Evolutionary conservation across 1,140 invertebrate genomes (phyloP).

Genomic region (Riptortus pedestris): DNA sequence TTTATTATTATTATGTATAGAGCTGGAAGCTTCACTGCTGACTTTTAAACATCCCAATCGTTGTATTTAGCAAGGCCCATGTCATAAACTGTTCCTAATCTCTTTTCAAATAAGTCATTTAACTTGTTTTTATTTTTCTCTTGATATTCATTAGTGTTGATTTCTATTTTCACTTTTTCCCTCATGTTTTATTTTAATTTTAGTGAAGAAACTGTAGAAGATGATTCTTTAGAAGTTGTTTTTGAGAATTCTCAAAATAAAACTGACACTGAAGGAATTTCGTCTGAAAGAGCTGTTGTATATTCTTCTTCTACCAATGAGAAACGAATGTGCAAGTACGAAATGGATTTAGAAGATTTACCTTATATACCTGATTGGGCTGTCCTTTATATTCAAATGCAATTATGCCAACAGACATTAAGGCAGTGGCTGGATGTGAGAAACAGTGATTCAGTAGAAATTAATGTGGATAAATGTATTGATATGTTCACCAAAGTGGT

Average conservation of each 20-base stretch:
- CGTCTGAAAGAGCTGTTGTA: neutral
- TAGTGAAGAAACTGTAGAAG: conserved; percentile 6
- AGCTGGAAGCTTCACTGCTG: too few relatives aligned
- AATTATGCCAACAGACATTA: conserved; percentile 60
- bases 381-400: conserved; percentile 72
- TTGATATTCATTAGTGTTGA: too few relatives aligned
- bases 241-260: conserved; percentile 9
- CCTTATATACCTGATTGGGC: conserved; percentile 40
- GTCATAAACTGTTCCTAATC: too few relatives aligned
- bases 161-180: too few relatives aligned
- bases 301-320: neutral
- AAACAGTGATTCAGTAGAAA: conserved; percentile 35
- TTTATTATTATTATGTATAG: too few relatives aligned
- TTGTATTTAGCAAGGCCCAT: too few relatives aligned
- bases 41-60: too few relatives aligned
- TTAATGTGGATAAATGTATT: conserved; percentile 38
- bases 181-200: too few relatives aligned
- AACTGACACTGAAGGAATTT: neutral
- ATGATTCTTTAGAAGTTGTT: conserved; percentile 18
- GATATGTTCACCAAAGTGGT: conserved; percentile 59
- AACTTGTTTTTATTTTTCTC: too few relatives aligned
- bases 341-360: neutral
- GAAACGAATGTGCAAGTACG: neutral
- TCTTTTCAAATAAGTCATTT: too few relatives aligned
- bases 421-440: conserved; percentile 57